Base-by-base conservation (phyloP, 2,888 invertebrate species). In the Hypsopygia costalis region DNA sequence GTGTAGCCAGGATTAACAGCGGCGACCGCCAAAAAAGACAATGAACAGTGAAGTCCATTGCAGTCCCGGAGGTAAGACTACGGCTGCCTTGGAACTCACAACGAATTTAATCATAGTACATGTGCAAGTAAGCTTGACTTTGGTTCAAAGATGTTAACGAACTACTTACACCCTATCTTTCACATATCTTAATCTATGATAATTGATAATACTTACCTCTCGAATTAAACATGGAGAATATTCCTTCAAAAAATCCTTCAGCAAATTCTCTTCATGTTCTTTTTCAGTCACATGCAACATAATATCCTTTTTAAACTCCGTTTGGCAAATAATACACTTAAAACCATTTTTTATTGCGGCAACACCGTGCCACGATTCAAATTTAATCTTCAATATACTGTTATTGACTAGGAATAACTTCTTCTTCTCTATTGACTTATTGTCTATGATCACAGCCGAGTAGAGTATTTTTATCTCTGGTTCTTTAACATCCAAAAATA, bases 311-410 rank as follows among this genome's bases (percentile, higher is more conserved):
- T 3, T 4, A 7, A 25, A 6, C 8, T 25, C 25, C 2, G 6
- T 25, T 5, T 27, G 25, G 6, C 36, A 37, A 5, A 37, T 6
- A n/a, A 37, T 11, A 31, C 36, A 37, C 11, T 34, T 34, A 39
- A 8, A 21, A 8, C 8, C 10, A 16, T 34, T n/a, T n/a, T 34
- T 25, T 9, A n/a, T 34, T 5, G 6, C 6, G 12, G 35, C 22
- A 36, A 33, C 22, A 1, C 21, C 10, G 11, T 37, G 30, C 36
- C 36, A 37, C 0, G 11, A 4, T 2, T 37, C 36, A 10, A 37
- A 11, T 0, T 4, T 11, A 4, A 30, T 11, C 21, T 30, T 37
- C 7, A 37, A 21, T 3, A 30, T 9, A n/a, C 8, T 30, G 8
- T 21, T 21, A 3, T 30, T 22, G 7, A 37, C 1, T n/a, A 21